Base-by-base conservation (phyloP, 2,113 vertebrate species). In the Phylloscopus trochiloides region DNA sequence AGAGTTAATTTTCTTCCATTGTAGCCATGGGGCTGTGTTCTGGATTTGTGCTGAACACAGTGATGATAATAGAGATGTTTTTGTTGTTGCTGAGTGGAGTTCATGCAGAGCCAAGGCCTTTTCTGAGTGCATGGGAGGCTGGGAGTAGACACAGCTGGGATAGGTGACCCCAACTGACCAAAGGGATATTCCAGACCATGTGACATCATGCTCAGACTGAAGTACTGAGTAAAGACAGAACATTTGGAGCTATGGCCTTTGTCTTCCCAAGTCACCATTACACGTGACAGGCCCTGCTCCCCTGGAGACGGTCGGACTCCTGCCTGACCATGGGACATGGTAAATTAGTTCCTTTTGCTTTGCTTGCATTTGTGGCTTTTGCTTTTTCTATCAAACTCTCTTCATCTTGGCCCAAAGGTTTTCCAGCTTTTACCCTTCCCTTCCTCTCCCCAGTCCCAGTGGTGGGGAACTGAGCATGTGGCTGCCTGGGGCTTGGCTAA, bases 381-480 rank as follows among this genome's bases (percentile, higher is more conserved):
- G 9, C 26, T 59, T 59, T 59, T 16, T 38, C 32, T 66, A 5
- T 38, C 26, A 81, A 74, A 38, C 19, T 24, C 1, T 13, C 31
- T 55, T 42, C 32, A 38, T 12, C 32, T 45, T 4, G 4, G 12
- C 19, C 13, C 15, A 28, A 5, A 7, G 6, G 16, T 52, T 67
- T 59, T 29, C 13, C 20, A 47, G 24, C 38, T 67, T 74, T 61
- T 47, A 31, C 24, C n/a, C 14, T 59, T n/a, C 10, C 9, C 2
- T 14, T 67, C 20, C 22, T 38, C n/a, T 67, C 38, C 8, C 16
- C 14, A 28, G 20, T 74, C 38, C 45, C 19, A 4, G 13, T 14
- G 29, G 15, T 43, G 12, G 12, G 10, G 20, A 10, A 29, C 10
- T 13, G 12, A 66, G 28, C 2, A 1, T 1, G 0, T 9, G 24